These are phyloP conservation scores for Hydrolagus colliei DNA, from an alignment of 2,797 vertebrate genomes.

Conservation along the genomic window DNA sequence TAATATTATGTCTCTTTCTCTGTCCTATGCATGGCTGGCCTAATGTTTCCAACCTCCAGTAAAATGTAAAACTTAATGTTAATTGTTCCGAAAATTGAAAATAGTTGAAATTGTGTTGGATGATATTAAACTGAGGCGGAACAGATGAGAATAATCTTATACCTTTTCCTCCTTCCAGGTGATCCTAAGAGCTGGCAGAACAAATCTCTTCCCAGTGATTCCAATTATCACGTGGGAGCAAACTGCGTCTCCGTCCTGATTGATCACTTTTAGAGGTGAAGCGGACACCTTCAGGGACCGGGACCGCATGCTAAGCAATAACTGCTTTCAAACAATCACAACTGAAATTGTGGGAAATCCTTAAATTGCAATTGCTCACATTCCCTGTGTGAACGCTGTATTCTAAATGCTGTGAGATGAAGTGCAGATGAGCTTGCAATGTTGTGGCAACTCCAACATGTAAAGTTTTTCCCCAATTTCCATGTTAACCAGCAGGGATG, in stretches of 20 bases:
- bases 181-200: constrained; percentile 99
- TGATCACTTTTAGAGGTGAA: constrained; percentile 92
- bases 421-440: constrained; percentile 11
- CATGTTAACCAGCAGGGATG: constrained; percentile 96
- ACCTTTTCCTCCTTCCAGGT: constrained; percentile 67
- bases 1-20: background rate
- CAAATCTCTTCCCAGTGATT: constrained; percentile 97
- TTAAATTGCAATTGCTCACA: constrained; percentile 23
- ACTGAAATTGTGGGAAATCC: background rate
- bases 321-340: background rate
- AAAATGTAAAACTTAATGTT: no score
- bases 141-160: background rate
- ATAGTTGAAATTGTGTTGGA: no score
- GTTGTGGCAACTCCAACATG: background rate
- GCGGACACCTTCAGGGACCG: constrained; percentile 45
- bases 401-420: background rate
- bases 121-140: no score
- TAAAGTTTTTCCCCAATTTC: constrained; percentile 59
- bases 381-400: background rate
- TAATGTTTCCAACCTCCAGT: background rate
- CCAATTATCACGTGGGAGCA: constrained; percentile 97
- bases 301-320: constrained; percentile 19
- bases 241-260: constrained; percentile 98
- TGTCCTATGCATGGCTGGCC: background rate
- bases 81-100: no score